phyloP scores from a whole-genome alignment of 2,113 vertebrate genomes.

The Mus musculus region DNA sequence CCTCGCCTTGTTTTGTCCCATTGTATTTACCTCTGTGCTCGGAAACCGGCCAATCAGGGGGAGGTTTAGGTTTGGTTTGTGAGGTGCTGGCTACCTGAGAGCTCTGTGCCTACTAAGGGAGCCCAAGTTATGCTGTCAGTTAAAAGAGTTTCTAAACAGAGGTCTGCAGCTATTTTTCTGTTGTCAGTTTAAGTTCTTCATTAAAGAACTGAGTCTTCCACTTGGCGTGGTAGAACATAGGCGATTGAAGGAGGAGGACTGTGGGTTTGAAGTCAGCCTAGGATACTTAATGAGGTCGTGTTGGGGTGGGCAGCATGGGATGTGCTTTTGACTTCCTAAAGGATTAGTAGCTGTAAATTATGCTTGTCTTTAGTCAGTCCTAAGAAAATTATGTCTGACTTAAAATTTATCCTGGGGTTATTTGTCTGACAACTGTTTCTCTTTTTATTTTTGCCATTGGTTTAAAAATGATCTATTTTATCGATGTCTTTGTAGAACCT shows the following conservation, averaged over 20 bases:
- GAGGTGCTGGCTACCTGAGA: constrained; percentile 14
- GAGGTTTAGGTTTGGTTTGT: neutral
- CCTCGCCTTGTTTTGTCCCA: neutral
- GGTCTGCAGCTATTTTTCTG: constrained; percentile 31
- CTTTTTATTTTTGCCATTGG: constrained; percentile 7
- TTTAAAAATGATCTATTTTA: constrained; percentile 33
- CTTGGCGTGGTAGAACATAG: neutral
- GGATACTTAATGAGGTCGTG: neutral
- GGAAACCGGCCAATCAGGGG: neutral
- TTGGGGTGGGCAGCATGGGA: neutral
- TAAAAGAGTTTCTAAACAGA: constrained; percentile 7
- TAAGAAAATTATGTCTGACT: constrained; percentile 37
- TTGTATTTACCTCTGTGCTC: neutral
- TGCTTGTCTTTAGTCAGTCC: neutral
- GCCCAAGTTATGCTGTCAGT: neutral
- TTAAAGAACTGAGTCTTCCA: neutral
- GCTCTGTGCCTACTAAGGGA: neutral
- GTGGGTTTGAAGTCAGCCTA: neutral
- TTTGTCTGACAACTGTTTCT: neutral
- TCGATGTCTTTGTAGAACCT: constrained; percentile 58
- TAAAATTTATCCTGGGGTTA: neutral
- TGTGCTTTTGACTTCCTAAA: neutral
- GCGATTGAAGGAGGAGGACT: neutral
- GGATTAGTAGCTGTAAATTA: constrained; percentile 18
- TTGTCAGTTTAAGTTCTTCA: constrained; percentile 30